phyloP scores from a whole-genome alignment of 2,888 invertebrate species.

The Amphipoea lucens region DNA sequence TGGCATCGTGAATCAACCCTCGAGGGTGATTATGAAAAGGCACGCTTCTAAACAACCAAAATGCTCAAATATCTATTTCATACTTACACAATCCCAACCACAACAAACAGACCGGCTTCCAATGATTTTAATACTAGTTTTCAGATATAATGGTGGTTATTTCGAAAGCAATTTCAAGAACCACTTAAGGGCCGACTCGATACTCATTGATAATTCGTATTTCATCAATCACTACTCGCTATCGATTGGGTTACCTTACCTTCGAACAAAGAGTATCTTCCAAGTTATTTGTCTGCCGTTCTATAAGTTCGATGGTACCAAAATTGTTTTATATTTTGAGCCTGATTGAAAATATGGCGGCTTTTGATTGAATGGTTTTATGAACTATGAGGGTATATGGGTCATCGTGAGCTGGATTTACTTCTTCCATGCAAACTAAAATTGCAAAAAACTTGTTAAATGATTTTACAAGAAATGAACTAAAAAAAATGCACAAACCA shows the following conservation, averaged over 20 bases:
- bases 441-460: not conserved
- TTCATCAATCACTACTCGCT: constrained; percentile 65
- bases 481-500: too few species aligned
- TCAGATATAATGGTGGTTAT: constrained; percentile 53
- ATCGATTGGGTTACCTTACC: constrained; percentile 56
- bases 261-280: constrained; percentile 60
- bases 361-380: constrained; percentile 2
- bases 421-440: not conserved
- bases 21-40: not conserved
- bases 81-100: not conserved
- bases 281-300: constrained; percentile 54
- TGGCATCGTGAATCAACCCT: not conserved
- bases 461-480: too few species aligned
- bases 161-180: constrained; percentile 57
- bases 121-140: constrained; percentile 51
- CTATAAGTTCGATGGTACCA: constrained; percentile 64
- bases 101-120: not conserved
- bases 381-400: constrained; percentile 7
- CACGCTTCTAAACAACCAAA: not conserved
- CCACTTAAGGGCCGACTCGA: constrained; percentile 51
- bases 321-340: constrained; percentile 35
- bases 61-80: not conserved
- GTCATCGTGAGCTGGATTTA: not conserved
- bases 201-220: constrained; percentile 67
- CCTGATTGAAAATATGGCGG: constrained; percentile 49